These are phyloP conservation scores for Gryllus longicercus DNA, from an alignment of 2,888 invertebrate species.

Conservation along the genomic window DNA sequence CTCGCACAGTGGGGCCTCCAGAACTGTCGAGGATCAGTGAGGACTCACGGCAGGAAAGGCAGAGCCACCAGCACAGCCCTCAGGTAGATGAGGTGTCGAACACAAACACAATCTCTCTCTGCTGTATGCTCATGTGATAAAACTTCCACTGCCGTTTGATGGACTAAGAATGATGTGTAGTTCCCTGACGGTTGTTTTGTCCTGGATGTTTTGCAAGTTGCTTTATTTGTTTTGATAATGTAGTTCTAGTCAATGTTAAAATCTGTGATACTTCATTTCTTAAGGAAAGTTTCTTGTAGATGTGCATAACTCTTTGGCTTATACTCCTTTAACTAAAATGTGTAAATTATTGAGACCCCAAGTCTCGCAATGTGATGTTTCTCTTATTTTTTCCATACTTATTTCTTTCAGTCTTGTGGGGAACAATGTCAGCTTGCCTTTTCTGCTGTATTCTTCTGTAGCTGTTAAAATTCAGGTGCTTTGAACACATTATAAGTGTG, in stretches of 20 bases:
- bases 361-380: not conserved
- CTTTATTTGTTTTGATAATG: too few relatives aligned
- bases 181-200: too few relatives aligned
- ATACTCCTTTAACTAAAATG: too few relatives aligned
- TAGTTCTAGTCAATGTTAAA: not conserved
- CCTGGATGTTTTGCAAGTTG: too few relatives aligned
- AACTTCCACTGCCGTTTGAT: not conserved
- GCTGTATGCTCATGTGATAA: not conserved
- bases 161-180: too few relatives aligned
- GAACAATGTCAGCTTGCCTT: constrained; percentile 11
- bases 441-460: constrained; percentile 11
- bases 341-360: not conserved
- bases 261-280: constrained; percentile 4
- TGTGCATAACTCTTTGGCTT: not conserved
- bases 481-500: not conserved
- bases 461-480: constrained; percentile 17
- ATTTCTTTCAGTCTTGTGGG: constrained; percentile 7
- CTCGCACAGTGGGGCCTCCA: constrained; percentile 34
- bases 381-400: constrained; percentile 4
- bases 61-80: constrained; percentile 37
- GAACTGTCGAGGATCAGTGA: constrained; percentile 53
- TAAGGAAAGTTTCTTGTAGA: not conserved
- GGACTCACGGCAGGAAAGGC: constrained; percentile 48
- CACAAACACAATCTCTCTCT: not conserved
- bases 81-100: constrained; percentile 33